A percentile compares a stretch with the other conserved stretches of the same genome.
Conservation (phyloP, 2,888 invertebrate genomes). For the Plemyria rubiginata region DNA sequence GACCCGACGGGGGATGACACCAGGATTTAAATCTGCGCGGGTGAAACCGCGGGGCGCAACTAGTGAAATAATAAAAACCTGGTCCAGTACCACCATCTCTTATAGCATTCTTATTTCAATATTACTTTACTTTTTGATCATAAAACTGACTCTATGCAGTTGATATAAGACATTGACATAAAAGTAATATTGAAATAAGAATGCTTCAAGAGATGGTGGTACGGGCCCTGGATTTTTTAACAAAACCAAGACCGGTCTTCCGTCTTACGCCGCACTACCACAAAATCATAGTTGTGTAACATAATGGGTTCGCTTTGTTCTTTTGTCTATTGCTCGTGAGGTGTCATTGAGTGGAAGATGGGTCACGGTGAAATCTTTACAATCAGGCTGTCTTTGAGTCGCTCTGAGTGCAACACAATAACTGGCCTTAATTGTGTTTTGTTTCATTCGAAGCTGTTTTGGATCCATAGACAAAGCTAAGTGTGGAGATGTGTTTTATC, state of each 20-base stretch:
- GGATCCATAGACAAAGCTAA: conserved; percentile 7
- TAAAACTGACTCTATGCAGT: no score
- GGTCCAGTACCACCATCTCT: no score
- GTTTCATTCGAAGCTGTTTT: conserved; percentile 23
- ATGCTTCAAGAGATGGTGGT: no score
- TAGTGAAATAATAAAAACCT: no score
- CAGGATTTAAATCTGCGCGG: no score
- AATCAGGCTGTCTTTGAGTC: conserved; percentile 46
- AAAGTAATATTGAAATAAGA: no score
- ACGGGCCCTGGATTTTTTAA: no score
- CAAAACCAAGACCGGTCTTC: conserved; percentile 31
- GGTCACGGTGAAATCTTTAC: conserved; percentile 71
- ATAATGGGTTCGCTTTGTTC: conserved; percentile 76
- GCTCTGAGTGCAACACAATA: conserved; percentile 30
- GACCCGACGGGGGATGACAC: no score
- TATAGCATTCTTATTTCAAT: no score
- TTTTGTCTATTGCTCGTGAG: conserved; percentile 71
- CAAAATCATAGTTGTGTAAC: conserved; percentile 62
- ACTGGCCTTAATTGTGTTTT: conserved; percentile 37
- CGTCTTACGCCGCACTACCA: conserved; percentile 37
- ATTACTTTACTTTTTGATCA: no score
- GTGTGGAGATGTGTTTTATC: background rate
- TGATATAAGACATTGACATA: no score
- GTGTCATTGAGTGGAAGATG: conserved; percentile 73
- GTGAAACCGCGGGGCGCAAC: no score